phyloP scores from a whole-genome alignment of 2,113 vertebrate species.

The Bettongia penicillata region DNA sequence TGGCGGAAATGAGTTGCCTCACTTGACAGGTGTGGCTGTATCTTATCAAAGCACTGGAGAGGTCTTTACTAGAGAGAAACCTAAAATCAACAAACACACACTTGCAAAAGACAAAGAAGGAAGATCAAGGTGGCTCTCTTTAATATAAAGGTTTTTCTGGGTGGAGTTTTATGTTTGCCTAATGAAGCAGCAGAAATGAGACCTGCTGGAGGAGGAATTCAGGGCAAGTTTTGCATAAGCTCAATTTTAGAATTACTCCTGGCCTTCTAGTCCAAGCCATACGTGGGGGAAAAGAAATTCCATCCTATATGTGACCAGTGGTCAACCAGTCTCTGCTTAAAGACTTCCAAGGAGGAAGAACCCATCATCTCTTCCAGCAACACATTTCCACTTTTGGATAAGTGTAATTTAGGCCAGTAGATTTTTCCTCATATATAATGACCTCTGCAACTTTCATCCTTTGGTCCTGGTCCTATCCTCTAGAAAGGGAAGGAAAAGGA shows the following conservation, averaged over 20 bases:
- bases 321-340: background rate
- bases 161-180: background rate
- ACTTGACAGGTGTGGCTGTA: background rate
- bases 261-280: background rate
- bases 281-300: background rate
- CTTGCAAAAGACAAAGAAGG: background rate
- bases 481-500: background rate
- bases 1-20: background rate
- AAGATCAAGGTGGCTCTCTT: background rate
- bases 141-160: background rate
- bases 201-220: background rate
- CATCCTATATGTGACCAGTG: background rate
- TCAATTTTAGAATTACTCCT: background rate
- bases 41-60: background rate
- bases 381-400: background rate
- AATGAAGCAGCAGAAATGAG: background rate
- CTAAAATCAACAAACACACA: background rate
- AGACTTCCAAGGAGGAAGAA: background rate
- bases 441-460: background rate
- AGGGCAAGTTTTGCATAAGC: background rate
- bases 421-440: background rate
- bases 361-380: background rate
- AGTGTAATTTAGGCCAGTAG: background rate
- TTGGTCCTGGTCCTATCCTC: background rate
- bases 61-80: background rate